phyloP scores from a whole-genome alignment of 1,140 invertebrate species.

The Teleogryllus occipitalis region DNA sequence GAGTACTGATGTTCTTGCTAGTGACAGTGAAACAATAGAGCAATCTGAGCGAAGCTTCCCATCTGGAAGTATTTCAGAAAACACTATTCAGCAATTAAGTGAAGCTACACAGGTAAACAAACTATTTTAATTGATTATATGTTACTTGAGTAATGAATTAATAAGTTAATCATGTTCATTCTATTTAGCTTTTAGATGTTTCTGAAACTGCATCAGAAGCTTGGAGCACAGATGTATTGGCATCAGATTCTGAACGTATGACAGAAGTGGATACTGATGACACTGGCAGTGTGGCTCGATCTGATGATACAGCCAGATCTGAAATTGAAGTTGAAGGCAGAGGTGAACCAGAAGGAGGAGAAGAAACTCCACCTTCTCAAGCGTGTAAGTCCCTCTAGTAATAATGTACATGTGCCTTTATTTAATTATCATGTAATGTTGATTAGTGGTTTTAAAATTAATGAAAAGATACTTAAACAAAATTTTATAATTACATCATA shows the following conservation, averaged over 20 bases:
- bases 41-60: slow-evolving; percentile 42
- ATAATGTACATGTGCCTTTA: neutral
- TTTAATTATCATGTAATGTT: neutral
- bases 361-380: slow-evolving; percentile 34
- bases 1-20: slow-evolving; percentile 93
- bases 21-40: slow-evolving; percentile 83
- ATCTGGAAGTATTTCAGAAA: slow-evolving; percentile 9
- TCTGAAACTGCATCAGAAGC: slow-evolving; percentile 91
- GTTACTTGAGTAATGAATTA: no score
- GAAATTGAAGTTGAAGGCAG: slow-evolving; percentile 48
- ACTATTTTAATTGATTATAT: no score
- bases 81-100: slow-evolving; percentile 11
- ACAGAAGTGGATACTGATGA: slow-evolving; percentile 82
- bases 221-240: slow-evolving; percentile 94
- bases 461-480: neutral
- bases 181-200: slow-evolving; percentile 47
- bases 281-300: slow-evolving; percentile 63
- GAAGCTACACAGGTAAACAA: slow-evolving; percentile 14
- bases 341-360: slow-evolving; percentile 40
- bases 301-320: slow-evolving; percentile 61
- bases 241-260: slow-evolving; percentile 86
- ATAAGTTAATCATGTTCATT: neutral
- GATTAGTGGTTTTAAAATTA: neutral
- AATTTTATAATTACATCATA: no score
- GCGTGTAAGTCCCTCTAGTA: slow-evolving; percentile 15